A percentile compares a stretch with the other conserved stretches of the same genome.
These are phyloP conservation scores for Theonella swinhoei DNA, from an alignment of 37 sponge, comb jelly and placozoan species.

Conservation along the genomic window DNA sequence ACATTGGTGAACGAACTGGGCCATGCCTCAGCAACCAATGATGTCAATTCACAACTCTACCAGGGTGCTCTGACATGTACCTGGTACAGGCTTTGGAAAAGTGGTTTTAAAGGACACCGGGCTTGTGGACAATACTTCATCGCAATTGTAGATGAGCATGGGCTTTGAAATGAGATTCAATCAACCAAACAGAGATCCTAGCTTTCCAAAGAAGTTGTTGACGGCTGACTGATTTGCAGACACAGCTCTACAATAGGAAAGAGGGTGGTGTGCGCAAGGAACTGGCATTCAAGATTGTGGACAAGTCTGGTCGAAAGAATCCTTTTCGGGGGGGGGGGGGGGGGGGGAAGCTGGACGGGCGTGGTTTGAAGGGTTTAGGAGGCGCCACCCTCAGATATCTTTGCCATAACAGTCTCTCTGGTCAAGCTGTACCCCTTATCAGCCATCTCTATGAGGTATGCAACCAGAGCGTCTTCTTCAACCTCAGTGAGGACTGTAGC, in stretches of 20 bases:
- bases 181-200: slow-evolving; percentile 49
- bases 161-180: slow-evolving; percentile 62
- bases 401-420: slow-evolving; percentile 44
- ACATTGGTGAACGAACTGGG: slow-evolving; percentile 37
- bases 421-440: slow-evolving; percentile 57
- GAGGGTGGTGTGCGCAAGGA: slow-evolving; percentile 46
- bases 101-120: slow-evolving; percentile 44
- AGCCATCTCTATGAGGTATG: slow-evolving; percentile 49
- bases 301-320: slow-evolving; percentile 56
- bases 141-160: slow-evolving; percentile 64
- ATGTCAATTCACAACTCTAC: slow-evolving; percentile 49
- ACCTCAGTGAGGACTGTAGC: slow-evolving; percentile 42
- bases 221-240: slow-evolving; percentile 44
- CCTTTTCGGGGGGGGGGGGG: slow-evolving; percentile 25
- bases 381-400: slow-evolving; percentile 35
- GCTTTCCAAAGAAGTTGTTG: slow-evolving; percentile 52
- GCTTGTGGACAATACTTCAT: slow-evolving; percentile 50
- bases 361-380: slow-evolving; percentile 51
- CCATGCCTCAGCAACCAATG: slow-evolving; percentile 46
- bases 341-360: slow-evolving; percentile 30
- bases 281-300: slow-evolving; percentile 22
- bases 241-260: slow-evolving; percentile 45
- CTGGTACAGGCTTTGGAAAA: slow-evolving; percentile 54
- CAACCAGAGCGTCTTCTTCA: slow-evolving; percentile 33
- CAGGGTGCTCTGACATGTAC: slow-evolving; percentile 41